These are phyloP conservation scores for Drosophila aff. DNA, from an alignment of 1,140 invertebrate genomes.

Conservation along the genomic window DNA sequence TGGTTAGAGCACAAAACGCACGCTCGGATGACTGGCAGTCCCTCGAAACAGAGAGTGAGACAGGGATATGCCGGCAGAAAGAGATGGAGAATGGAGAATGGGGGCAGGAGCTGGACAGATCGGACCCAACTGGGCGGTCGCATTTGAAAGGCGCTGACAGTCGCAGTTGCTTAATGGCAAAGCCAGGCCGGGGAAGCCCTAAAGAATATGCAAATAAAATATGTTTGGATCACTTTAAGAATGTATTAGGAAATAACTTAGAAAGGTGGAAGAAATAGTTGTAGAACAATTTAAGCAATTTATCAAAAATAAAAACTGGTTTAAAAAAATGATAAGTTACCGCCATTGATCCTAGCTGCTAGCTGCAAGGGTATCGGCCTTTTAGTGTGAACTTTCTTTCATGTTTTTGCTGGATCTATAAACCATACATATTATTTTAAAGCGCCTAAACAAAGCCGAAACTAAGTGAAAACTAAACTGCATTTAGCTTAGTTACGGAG, in stretches of 20 bases:
- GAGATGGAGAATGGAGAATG: constrained; percentile 5
- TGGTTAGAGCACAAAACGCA: constrained; percentile 79
- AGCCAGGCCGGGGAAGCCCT: constrained; percentile 9
- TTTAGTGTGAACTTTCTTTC: no score
- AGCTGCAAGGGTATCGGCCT: no score
- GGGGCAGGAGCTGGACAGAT: constrained; percentile 23
- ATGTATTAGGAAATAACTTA: no score
- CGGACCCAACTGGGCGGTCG: constrained; percentile 12
- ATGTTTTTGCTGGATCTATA: neutral
- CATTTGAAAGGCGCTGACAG: constrained; percentile 58
- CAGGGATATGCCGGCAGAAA: constrained; percentile 9
- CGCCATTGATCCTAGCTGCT: no score
- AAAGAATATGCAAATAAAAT: neutral
- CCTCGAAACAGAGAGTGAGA: constrained; percentile 5
- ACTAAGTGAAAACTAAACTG: neutral
- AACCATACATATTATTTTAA: neutral
- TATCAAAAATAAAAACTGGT: no score
- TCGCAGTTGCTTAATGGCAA: constrained; percentile 62
- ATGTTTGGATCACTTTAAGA: neutral
- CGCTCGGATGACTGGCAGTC: constrained; percentile 62
- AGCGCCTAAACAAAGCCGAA: neutral
- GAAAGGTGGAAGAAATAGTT: neutral
- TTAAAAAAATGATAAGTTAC: no score
- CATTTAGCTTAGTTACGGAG: neutral
- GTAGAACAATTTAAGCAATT: neutral